Percentiles rank a stretch among this genome's conserved stretches.
Evolutionary conservation across 2,113 vertebrate genomes (phyloP).

Genomic region (Stigmatopora argus): DNA sequence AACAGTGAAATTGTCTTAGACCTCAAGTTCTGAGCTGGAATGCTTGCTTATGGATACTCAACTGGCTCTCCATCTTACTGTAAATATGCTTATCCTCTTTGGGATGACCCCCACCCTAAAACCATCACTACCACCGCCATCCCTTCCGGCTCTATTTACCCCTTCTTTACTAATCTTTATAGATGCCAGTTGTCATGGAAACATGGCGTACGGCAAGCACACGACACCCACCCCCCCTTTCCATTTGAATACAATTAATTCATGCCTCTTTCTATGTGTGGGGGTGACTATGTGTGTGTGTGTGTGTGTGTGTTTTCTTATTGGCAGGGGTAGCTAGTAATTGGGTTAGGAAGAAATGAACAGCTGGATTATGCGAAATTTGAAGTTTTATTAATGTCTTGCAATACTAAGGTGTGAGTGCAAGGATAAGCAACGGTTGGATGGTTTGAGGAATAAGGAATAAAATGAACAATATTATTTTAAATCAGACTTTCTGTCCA

Average conservation of each 20-base stretch:
- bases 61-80: conserved; percentile 49
- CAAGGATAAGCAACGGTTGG: conserved; percentile 8
- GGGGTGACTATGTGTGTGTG: not conserved
- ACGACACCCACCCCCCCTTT: conserved; percentile 16
- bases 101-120: conserved; percentile 44
- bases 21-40: conserved; percentile 27
- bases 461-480: conserved; percentile 35
- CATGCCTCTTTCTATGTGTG: conserved; percentile 43
- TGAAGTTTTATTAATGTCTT: conserved; percentile 27
- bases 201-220: conserved; percentile 64
- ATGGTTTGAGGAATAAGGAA: conserved; percentile 23
- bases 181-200: conserved; percentile 70
- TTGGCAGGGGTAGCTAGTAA: conserved; percentile 18
- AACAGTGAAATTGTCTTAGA: not conserved
- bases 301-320: conserved; percentile 15
- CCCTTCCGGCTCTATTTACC: conserved; percentile 51
- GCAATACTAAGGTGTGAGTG: conserved; percentile 23
- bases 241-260: conserved; percentile 65
- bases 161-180: conserved; percentile 61
- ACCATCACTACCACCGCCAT: not conserved
- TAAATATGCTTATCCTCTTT: conserved; percentile 68
- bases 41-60: conserved; percentile 44
- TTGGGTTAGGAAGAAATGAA: conserved; percentile 32
- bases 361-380: conserved; percentile 33
- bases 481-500: conserved; percentile 25